phyloP scores from a whole-genome alignment of 2,888 invertebrate genomes.

The Helobdella robusta region DNA sequence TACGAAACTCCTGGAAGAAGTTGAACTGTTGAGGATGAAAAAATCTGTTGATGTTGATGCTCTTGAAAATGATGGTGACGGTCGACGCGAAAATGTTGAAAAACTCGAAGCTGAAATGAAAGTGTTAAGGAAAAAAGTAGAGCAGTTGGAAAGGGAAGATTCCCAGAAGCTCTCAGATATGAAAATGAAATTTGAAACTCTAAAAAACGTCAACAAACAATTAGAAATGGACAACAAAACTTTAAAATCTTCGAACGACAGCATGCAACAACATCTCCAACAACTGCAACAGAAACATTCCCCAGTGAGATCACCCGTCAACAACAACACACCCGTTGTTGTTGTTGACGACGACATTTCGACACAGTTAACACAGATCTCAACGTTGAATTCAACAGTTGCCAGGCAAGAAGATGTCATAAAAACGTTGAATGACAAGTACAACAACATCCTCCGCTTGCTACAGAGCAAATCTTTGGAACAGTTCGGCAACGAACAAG shows the following conservation, averaged over 20 bases:
- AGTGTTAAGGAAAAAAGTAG: background rate
- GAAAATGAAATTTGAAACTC: background rate
- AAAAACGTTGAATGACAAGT: constrained; percentile 42
- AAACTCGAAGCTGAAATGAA: constrained; percentile 7
- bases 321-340: too few species aligned
- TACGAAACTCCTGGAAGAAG: background rate
- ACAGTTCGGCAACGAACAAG: constrained; percentile 36
- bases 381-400: constrained; percentile 36
- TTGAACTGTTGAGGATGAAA: background rate
- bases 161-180: background rate
- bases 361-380: too few species aligned
- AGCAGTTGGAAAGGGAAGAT: background rate
- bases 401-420: constrained; percentile 43
- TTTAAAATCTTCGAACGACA: too few species aligned
- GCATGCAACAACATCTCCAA: too few species aligned
- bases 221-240: too few species aligned
- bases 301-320: too few species aligned
- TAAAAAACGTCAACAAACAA: too few species aligned
- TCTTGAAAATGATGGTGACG: constrained; percentile 44
- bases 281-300: too few species aligned
- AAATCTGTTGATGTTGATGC: constrained; percentile 36
- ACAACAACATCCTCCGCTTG: constrained; percentile 42
- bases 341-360: too few species aligned
- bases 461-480: constrained; percentile 40
- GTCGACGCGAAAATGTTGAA: constrained; percentile 31